Evolutionary conservation across 1,140 invertebrate species (phyloP).

Genomic region (Drosophila arawakana): DNA sequence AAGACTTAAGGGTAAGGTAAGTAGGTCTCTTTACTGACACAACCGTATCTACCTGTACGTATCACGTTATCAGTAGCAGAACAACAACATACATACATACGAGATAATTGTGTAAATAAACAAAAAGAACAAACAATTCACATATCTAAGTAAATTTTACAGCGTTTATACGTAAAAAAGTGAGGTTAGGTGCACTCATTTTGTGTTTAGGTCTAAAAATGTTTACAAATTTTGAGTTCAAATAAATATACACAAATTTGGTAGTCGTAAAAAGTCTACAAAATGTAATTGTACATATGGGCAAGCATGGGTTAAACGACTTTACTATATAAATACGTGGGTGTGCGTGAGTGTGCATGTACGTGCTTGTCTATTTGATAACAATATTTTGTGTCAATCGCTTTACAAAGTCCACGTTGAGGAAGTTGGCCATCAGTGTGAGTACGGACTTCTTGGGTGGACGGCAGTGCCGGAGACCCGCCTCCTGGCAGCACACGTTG

Average conservation of each 20-base stretch:
- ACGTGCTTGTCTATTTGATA: slow-evolving; percentile 67
- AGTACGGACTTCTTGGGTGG: slow-evolving; percentile 89
- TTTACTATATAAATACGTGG: slow-evolving; percentile 13
- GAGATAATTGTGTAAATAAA: not conserved
- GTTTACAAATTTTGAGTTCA: not conserved
- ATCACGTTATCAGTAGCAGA: slow-evolving; percentile 33
- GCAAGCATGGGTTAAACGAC: slow-evolving; percentile 18
- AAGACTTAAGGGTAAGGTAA: slow-evolving; percentile 32
- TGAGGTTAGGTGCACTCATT: not conserved
- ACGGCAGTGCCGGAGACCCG: slow-evolving; percentile 88
- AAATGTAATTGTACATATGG: slow-evolving; percentile 11
- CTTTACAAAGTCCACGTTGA: slow-evolving; percentile 82
- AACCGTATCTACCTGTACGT: slow-evolving; percentile 2
- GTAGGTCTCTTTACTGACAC: slow-evolving; percentile 16
- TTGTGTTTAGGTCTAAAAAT: not conserved
- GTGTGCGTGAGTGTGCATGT: slow-evolving; percentile 11
- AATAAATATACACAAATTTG: slow-evolving; percentile 13
- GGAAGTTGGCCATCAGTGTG: slow-evolving; percentile 87
- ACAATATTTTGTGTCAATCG: slow-evolving; percentile 81
- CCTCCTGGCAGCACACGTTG: slow-evolving; percentile 90
- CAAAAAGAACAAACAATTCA: too few relatives aligned
- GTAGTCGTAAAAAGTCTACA: too few relatives aligned
- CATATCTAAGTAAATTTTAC: not conserved
- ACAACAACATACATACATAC: not conserved
- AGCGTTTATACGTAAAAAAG: not conserved